Conservation (phyloP, 2,888 invertebrate genomes). For the Aphodius sticticus region DNA sequence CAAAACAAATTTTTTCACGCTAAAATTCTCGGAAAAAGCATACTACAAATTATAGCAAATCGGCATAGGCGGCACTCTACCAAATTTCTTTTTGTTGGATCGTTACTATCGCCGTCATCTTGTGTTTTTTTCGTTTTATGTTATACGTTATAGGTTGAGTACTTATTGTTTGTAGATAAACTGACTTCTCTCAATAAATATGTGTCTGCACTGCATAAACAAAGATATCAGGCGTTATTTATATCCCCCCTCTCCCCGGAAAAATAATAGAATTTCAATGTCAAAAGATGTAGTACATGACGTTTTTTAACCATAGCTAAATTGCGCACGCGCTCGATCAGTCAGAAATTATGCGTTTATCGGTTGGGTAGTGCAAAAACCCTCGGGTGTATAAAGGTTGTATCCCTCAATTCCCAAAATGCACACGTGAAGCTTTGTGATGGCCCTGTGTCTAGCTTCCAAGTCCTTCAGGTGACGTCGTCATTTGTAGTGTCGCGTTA, state of each 20-base stretch:
- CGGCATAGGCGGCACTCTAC: neutral
- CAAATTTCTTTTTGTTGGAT: neutral
- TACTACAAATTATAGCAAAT: neutral
- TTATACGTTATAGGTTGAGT: neutral
- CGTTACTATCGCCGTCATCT: neutral
- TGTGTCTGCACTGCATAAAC: too few relatives aligned
- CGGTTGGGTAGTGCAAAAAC: neutral
- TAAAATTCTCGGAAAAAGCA: neutral
- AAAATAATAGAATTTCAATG: neutral
- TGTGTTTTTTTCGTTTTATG: neutral
- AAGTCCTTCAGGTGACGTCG: neutral
- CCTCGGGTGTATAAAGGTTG: neutral
- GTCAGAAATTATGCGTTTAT: neutral
- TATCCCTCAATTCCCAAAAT: constrained; percentile 4
- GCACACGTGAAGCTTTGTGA: neutral
- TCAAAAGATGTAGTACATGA: neutral
- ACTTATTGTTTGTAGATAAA: neutral
- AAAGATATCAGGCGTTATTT: neutral
- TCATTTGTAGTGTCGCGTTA: neutral
- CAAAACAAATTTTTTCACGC: neutral
- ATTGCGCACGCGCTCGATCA: neutral
- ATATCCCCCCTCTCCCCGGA: neutral
- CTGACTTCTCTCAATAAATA: too few relatives aligned
- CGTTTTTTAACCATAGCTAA: neutral
- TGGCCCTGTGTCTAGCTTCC: neutral